These are phyloP conservation scores for Gymnoscopelus microlampas DNA, from an alignment of 2,797 vertebrate genomes.

Conservation along the genomic window DNA sequence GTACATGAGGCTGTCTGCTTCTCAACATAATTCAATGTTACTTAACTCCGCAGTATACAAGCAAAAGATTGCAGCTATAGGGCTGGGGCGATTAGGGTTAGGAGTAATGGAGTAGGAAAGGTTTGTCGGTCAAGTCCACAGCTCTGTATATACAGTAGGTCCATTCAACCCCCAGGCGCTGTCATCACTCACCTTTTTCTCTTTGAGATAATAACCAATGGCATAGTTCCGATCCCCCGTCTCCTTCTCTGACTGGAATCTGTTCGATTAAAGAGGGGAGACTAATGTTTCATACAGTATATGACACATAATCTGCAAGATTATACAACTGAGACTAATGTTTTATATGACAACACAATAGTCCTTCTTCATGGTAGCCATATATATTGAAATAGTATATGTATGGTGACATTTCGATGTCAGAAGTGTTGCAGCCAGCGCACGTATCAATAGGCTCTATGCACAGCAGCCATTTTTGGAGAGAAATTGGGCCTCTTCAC, in stretches of 20 bases:
- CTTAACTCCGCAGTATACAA: background rate
- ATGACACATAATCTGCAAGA: background rate
- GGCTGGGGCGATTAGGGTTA: no score
- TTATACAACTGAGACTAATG: background rate
- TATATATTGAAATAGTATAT: no score
- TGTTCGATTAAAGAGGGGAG: conserved; percentile 49
- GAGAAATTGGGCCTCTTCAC: no score
- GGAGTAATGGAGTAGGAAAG: no score
- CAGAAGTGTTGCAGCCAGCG: no score
- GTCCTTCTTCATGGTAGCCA: no score
- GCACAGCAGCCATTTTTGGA: no score
- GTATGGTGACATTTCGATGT: no score
- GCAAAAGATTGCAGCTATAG: background rate
- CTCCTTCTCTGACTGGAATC: conserved; percentile 93
- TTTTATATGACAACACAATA: no score
- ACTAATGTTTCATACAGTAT: background rate
- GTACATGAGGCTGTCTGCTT: background rate
- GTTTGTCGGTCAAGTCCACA: no score
- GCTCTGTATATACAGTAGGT: background rate
- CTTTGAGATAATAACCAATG: conserved; percentile 93
- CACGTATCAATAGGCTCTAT: no score
- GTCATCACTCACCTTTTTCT: conserved; percentile 86
- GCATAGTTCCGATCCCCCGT: conserved; percentile 91
- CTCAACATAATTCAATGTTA: background rate
- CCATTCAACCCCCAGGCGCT: background rate